Conservation (phyloP, 2,797 vertebrate genomes). For the Pangasius krempfi region DNA sequence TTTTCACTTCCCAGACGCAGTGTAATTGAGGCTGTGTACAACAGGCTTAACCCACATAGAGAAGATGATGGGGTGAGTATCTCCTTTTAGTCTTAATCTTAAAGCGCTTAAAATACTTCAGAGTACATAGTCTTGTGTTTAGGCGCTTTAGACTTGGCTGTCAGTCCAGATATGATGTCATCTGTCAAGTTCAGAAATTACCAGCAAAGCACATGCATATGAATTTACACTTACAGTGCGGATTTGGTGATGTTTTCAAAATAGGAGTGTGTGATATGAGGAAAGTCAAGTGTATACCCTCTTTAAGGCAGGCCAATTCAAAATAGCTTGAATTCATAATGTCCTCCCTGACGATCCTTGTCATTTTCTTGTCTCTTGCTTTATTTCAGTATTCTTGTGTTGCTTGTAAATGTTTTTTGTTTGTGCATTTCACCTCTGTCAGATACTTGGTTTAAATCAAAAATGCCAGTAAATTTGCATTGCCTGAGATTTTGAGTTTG, state of each 20-base stretch:
- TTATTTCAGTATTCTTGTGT: constrained; percentile 27
- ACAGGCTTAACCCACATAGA: constrained; percentile 98
- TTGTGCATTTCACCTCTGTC: constrained; percentile 39
- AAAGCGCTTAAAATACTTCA: neutral
- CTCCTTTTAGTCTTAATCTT: constrained; percentile 38
- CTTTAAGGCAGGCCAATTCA: constrained; percentile 6
- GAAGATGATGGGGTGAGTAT: constrained; percentile 98
- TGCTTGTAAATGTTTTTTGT: constrained; percentile 36
- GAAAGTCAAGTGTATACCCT: neutral
- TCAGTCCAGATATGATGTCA: neutral
- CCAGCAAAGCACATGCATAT: neutral
- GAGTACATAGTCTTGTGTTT: neutral
- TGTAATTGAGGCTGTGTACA: constrained; percentile 97
- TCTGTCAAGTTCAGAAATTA: neutral
- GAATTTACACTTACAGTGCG: neutral
- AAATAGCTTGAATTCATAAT: constrained; percentile 2
- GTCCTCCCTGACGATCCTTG: neutral
- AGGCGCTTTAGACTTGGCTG: neutral
- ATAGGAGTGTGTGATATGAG: neutral
- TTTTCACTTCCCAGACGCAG: constrained; percentile 82
- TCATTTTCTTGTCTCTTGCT: neutral
- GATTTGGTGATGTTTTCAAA: constrained; percentile 8
- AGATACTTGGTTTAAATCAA: constrained; percentile 33
- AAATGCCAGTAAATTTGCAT: constrained; percentile 27
- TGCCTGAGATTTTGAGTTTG: constrained; percentile 20